Percentiles rank a stretch among this genome's conserved stretches.
These are phyloP conservation scores for Alloplasta piceator DNA, from an alignment of 2,888 invertebrate species.

Conservation along the genomic window DNA sequence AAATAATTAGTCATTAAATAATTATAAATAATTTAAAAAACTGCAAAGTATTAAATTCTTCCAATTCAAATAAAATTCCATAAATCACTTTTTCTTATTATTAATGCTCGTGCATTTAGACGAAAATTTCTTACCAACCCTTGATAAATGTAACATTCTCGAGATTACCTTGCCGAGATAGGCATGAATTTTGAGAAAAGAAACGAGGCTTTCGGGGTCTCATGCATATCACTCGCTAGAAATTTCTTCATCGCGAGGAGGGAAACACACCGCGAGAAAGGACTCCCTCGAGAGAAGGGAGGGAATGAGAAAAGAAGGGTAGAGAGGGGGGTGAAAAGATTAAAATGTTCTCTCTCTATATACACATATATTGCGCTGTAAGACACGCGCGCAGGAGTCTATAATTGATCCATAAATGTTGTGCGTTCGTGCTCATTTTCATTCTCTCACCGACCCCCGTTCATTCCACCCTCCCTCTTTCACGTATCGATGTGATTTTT, in stretches of 20 bases:
- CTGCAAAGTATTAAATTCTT: too few relatives aligned
- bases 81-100: background rate
- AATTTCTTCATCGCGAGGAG: conserved; percentile 24
- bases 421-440: conserved; percentile 46
- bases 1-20: too few relatives aligned
- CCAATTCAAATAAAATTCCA: background rate
- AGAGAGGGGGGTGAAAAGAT: conserved; percentile 17
- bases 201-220: conserved; percentile 33
- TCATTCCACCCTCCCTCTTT: background rate
- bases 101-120: too few relatives aligned
- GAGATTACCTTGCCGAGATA: conserved; percentile 57
- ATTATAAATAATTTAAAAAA: too few relatives aligned
- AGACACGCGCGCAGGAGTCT: conserved; percentile 50
- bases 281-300: conserved; percentile 50
- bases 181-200: conserved; percentile 52
- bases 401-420: conserved; percentile 62
- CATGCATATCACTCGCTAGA: conserved; percentile 15
- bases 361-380: conserved; percentile 11
- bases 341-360: conserved; percentile 42
- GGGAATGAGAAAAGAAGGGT: too few relatives aligned
- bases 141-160: conserved; percentile 36
- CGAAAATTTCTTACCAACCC: background rate
- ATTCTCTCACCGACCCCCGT: background rate
- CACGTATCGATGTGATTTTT: background rate
- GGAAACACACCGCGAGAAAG: conserved; percentile 26